Conservation (phyloP, 2,888 invertebrate genomes). For the Willowsia nigromaculata region DNA sequence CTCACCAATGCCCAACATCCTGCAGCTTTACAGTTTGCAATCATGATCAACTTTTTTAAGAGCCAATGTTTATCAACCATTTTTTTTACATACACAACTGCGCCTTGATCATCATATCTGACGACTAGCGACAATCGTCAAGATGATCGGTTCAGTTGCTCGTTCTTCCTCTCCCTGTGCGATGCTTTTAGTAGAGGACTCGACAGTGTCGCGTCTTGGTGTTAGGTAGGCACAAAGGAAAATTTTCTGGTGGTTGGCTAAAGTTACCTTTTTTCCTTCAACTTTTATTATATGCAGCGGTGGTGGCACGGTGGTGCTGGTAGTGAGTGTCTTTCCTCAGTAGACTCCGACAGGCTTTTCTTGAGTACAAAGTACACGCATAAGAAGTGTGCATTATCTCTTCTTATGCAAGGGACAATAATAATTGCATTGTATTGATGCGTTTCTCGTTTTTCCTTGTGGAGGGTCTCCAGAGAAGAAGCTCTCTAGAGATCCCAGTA, state of each 20-base stretch:
- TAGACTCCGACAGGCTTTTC: slow-evolving; percentile 6
- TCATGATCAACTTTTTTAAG: slow-evolving; percentile 1
- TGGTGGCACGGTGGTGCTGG: background rate
- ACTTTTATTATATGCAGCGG: slow-evolving; percentile 1
- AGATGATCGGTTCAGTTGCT: slow-evolving; percentile 38
- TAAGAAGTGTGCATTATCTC: background rate
- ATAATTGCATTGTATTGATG: slow-evolving; percentile 10
- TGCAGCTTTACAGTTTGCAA: slow-evolving; percentile 1
- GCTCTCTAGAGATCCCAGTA: background rate
- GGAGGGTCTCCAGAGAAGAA: slow-evolving; percentile 64
- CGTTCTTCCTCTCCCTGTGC: background rate
- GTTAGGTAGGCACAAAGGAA: slow-evolving; percentile 19
- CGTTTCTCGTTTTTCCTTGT: slow-evolving; percentile 14
- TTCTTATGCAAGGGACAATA: slow-evolving; percentile 33
- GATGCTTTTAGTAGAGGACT: background rate
- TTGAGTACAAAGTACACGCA: background rate
- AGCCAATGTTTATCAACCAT: slow-evolving; percentile 41
- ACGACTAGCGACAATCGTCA: background rate
- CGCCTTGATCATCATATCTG: background rate
- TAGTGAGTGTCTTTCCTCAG: slow-evolving; percentile 49
- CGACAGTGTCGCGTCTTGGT: background rate
- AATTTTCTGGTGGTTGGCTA: slow-evolving; percentile 44
- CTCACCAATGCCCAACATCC: background rate
- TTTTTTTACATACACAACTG: background rate
- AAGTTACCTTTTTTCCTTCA: background rate